Evolutionary conservation across 2,888 invertebrate species (phyloP), one percentile per base, ranked within the genome.

Genomic region (Selenia dentaria): DNA sequence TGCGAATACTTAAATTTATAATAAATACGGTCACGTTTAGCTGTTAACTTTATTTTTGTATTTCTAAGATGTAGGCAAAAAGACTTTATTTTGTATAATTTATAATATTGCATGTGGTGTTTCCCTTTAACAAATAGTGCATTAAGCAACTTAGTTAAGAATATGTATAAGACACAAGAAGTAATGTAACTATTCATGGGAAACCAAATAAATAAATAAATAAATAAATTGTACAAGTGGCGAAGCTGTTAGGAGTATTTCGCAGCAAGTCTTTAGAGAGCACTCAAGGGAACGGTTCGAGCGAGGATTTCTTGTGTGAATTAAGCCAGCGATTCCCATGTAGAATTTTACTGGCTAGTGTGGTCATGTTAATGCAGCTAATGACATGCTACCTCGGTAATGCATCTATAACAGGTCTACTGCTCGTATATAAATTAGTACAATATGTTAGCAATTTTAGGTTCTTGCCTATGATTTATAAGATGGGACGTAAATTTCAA

Each of bases 201-300:
- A n/a, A n/a, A n/a, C n/a, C n/a, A n/a, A n/a, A n/a, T n/a, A n/a
- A n/a, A n/a, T n/a, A n/a, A n/a, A n/a, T n/a, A n/a, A n/a, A n/a
- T n/a, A n/a, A n/a, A n/a, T n/a, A n/a, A n/a, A 83, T 80, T 76
- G 68, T 72, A 67, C 70, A 72, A 74, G 72, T 75, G 74, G 78
- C 67, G 73, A 74, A 74, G 64, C 67, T 66, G 65, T 67, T 59
- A 61, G 54, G 64, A 73, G 73, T 78, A 80, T 82, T 81, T 79
- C 74, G 65, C 64, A 54, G 67, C 65, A 64, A 71, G 74, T 74
- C 75, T 80, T 80, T 74, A 71, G 73, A 69, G 67, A 70, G 66
- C 68, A 69, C 81, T 79, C 75, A 59, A 63, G 73, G 72, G 75
- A 77, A 68, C 54, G 62, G 68, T 74, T 70, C 64, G 47, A 58